A percentile compares a stretch with the other conserved stretches of the same genome.
These are phyloP conservation scores for Epistrophe grossulariae DNA, from an alignment of 2,888 invertebrate species.

Conservation along the genomic window DNA sequence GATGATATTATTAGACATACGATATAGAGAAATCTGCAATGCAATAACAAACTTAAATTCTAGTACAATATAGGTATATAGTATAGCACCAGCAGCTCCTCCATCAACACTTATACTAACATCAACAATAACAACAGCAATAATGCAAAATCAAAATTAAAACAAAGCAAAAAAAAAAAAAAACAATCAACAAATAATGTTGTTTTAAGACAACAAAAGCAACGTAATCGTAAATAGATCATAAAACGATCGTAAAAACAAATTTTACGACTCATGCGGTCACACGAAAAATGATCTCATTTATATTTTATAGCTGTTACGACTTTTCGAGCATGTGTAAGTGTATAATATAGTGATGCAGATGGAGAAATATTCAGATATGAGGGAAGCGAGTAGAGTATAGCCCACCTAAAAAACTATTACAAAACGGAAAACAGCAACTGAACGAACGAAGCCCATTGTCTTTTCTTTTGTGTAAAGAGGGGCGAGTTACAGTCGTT, in stretches of 20 bases:
- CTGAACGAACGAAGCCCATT: neutral
- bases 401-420: slow-evolving; percentile 41
- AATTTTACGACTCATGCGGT: slow-evolving; percentile 80
- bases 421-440: slow-evolving; percentile 17
- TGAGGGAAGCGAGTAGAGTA: neutral
- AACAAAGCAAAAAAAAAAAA: slow-evolving; percentile 9
- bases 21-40: slow-evolving; percentile 39
- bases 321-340: slow-evolving; percentile 27
- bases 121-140: slow-evolving; percentile 23
- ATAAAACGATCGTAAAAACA: slow-evolving; percentile 82
- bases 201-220: slow-evolving; percentile 77
- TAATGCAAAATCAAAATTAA: slow-evolving; percentile 32
- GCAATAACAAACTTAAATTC: slow-evolving; percentile 35
- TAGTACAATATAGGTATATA: slow-evolving; percentile 23
- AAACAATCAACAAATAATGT: slow-evolving; percentile 47
- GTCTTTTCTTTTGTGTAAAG: slow-evolving; percentile 22
- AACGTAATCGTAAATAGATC: slow-evolving; percentile 83
- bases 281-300: slow-evolving; percentile 77
- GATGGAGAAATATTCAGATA: neutral
- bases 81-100: too few relatives aligned
- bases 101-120: slow-evolving; percentile 18
- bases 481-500: slow-evolving; percentile 15
- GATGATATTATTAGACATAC: slow-evolving; percentile 20
- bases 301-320: slow-evolving; percentile 72
- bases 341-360: neutral